Evolutionary conservation across 2,888 invertebrate genomes (phyloP).

Genomic region (Laspeyria flexula): DNA sequence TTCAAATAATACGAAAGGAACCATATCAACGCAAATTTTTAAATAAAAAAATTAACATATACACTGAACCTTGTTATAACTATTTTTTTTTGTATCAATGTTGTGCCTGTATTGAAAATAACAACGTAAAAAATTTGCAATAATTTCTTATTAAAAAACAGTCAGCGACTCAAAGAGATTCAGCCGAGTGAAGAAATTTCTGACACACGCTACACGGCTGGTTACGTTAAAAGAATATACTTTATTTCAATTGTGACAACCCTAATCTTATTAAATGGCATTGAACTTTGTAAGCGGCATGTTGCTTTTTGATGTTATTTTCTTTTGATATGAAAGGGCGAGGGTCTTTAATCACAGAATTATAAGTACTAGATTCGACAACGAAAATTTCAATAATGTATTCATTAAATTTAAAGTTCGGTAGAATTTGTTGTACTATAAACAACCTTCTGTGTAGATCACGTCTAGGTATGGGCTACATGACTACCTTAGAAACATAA

Average conservation of each 20-base stretch:
- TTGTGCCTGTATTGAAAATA: no score
- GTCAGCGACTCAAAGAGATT: neutral
- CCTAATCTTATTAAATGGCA: neutral
- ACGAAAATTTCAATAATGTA: neutral
- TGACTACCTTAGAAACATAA: no score
- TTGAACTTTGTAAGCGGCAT: constrained; percentile 1
- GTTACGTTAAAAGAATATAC: neutral
- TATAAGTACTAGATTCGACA: neutral
- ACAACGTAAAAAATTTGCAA: no score
- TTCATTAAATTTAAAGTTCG: no score
- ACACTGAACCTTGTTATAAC: no score
- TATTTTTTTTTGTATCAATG: no score
- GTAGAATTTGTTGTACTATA: no score
- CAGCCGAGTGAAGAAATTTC: neutral
- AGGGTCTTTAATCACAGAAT: neutral
- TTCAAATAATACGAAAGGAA: no score
- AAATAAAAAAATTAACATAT: no score
- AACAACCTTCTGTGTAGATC: no score
- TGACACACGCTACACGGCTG: neutral
- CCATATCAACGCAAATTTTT: no score
- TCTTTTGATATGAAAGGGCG: constrained; percentile 3
- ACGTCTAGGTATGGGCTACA: no score
- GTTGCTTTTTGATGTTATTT: constrained; percentile 5
- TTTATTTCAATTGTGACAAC: neutral
- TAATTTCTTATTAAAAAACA: neutral